Conservation (phyloP, 2,888 invertebrate species). For the Anthophora plumipes region DNA sequence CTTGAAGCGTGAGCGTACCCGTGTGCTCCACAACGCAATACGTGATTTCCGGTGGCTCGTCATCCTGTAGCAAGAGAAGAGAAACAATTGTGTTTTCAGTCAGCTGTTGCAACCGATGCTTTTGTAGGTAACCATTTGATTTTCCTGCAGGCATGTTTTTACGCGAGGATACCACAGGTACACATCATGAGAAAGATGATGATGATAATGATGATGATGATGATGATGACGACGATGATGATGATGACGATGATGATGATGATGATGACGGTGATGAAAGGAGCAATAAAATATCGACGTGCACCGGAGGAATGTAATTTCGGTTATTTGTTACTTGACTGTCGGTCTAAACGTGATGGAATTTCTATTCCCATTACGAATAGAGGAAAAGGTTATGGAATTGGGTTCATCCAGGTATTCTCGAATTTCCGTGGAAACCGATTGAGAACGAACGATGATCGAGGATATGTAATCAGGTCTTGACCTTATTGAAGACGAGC, state of each 20-base stretch:
- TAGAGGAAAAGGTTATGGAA: background rate
- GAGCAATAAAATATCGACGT: background rate
- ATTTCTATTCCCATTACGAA: background rate
- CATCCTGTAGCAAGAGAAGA: constrained; percentile 88
- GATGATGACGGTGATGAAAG: constrained; percentile 4
- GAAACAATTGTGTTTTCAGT: background rate
- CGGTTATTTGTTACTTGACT: constrained; percentile 10
- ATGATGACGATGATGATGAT: constrained; percentile 14
- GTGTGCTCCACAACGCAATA: constrained; percentile 97
- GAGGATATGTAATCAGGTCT: constrained; percentile 64
- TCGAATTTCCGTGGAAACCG: constrained; percentile 46
- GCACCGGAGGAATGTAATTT: background rate
- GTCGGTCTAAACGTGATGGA: background rate
- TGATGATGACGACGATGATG: constrained; percentile 5
- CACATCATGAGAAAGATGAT: background rate
- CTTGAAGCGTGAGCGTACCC: constrained; percentile 93
- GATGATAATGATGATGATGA: no score
- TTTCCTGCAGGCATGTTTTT: constrained; percentile 29
- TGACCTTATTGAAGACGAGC: constrained; percentile 66
- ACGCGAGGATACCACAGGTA: background rate
- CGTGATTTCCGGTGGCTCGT: constrained; percentile 97
- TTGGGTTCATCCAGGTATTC: constrained; percentile 5
- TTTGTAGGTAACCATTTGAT: background rate
- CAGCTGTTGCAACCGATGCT: background rate
- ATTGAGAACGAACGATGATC: constrained; percentile 53